Evolutionary conservation across 2,888 invertebrate genomes (phyloP), one percentile per base, ranked within the genome.

Genomic region (Steinernema hermaphroditum): DNA sequence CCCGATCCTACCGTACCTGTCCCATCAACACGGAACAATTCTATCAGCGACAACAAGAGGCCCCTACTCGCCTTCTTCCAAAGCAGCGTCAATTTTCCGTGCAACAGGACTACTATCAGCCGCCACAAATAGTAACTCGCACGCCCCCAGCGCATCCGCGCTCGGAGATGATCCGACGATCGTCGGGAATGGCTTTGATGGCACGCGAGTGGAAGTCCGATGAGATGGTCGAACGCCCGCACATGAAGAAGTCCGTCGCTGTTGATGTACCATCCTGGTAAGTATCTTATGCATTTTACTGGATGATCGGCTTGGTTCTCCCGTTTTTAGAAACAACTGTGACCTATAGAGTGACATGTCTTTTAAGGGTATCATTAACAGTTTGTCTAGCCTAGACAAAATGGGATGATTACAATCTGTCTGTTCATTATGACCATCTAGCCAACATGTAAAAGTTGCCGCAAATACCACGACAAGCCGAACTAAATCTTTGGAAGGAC

Each of bases 151-250:
- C 32, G 12, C 62, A 62, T 62, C 62, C 62, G 62, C 62, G 62
- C 34, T 29, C 29, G 16, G 62, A 62, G 62, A 29, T 62, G 54
- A 54, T 54, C 46, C 70, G 78, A 1, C 78, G 78, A n/a, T 79
- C 79, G 74, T 79, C 78, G 14, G 78, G 79, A 57, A 75, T 78
- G 43, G 75, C 77, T 50, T 77, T 79, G 76, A 71, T 80, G 49
- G 78, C 77, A 34, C 72, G 80, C 24, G 79, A 76, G 68, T 80
- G 78, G 78, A 80, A 80, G 71, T 76, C 76, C 37, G 80, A 80
- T 72, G 80, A 80, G 54, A 76, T 77, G 62, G 77, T 76, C 0
- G 24, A 75, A 16, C 70, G 77, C 24, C 78, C 79, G n/a, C 68
- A 71, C 29, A 78, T 79, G 71, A 73, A 78, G 29, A 80, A 80